A percentile compares a stretch with the other conserved stretches of the same genome.
Evolutionary conservation across 2,113 vertebrate genomes (phyloP).

Genomic region (Lipophrys pholis): DNA sequence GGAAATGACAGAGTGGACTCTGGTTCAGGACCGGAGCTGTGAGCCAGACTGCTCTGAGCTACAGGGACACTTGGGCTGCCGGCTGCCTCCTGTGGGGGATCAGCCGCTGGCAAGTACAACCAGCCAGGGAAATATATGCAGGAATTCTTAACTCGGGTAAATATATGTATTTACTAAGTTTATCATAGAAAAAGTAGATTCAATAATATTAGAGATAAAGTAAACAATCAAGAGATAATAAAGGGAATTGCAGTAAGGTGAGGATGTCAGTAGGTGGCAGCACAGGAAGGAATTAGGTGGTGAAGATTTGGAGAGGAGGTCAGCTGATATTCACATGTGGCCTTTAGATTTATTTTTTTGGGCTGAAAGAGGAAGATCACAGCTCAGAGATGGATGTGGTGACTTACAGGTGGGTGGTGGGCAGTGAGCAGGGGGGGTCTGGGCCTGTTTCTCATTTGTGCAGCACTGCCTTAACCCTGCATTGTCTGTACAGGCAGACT

Average conservation of each 20-base stretch:
- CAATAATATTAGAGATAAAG: background rate
- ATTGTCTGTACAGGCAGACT: slow-evolving; percentile 70
- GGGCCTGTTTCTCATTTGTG: slow-evolving; percentile 65
- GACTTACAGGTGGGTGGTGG: slow-evolving; percentile 75
- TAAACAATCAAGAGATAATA: background rate
- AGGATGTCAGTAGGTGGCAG: slow-evolving; percentile 62
- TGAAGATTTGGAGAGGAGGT: background rate
- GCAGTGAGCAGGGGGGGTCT: slow-evolving; percentile 51
- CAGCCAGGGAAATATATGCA: slow-evolving; percentile 7
- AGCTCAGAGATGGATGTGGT: slow-evolving; percentile 1
- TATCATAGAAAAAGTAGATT: background rate
- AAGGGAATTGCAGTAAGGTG: background rate
- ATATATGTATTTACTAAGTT: background rate
- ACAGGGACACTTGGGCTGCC: slow-evolving; percentile 71
- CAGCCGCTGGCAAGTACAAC: slow-evolving; percentile 81
- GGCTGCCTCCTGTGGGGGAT: slow-evolving; percentile 84
- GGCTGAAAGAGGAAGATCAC: slow-evolving; percentile 15
- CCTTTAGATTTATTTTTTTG: too few relatives aligned
- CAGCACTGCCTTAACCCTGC: slow-evolving; percentile 74
- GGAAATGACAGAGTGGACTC: slow-evolving; percentile 77
- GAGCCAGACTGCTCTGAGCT: slow-evolving; percentile 85
- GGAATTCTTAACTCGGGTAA: background rate
- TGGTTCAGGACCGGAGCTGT: slow-evolving; percentile 81
- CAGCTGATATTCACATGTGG: background rate
- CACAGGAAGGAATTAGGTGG: slow-evolving; percentile 21